Percentiles rank a stretch among this genome's conserved stretches.
phyloP scores from a whole-genome alignment of 2,113 vertebrate species.

The Takifugu bimaculatus region DNA sequence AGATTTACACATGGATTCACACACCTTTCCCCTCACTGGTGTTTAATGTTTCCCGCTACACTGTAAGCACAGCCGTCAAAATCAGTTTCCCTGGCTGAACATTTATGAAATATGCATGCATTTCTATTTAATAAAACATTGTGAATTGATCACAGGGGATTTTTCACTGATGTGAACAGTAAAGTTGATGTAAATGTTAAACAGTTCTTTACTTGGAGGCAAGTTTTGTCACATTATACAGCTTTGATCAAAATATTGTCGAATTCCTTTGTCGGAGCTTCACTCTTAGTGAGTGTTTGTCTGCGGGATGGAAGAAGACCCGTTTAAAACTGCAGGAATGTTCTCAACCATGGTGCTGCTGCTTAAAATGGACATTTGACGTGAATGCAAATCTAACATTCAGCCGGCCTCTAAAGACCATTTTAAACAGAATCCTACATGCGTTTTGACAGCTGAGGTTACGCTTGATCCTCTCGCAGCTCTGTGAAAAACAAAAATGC shows the following conservation, averaged over 20 bases:
- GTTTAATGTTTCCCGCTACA: slow-evolving; percentile 12
- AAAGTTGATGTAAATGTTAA: neutral
- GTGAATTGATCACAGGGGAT: slow-evolving; percentile 1
- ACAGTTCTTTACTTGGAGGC: too few species aligned
- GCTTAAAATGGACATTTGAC: neutral
- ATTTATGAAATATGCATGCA: slow-evolving; percentile 17
- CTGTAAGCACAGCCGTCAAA: slow-evolving; percentile 11
- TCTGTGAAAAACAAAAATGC: slow-evolving; percentile 21
- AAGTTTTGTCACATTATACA: too few species aligned
- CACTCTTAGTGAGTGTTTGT: too few species aligned
- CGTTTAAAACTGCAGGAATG: too few species aligned
- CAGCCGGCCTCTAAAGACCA: neutral
- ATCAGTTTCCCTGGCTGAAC: slow-evolving; percentile 13
- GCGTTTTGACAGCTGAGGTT: slow-evolving; percentile 9
- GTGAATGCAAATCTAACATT: neutral
- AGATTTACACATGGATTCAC: slow-evolving; percentile 23
- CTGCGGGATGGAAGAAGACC: too few species aligned
- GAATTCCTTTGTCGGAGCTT: too few species aligned
- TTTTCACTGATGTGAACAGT: neutral
- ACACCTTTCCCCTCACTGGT: slow-evolving; percentile 2
- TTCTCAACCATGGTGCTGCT: neutral
- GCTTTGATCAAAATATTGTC: too few species aligned
- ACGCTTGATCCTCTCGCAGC: slow-evolving; percentile 2
- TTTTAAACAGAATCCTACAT: slow-evolving; percentile 8
- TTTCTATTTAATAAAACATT: slow-evolving; percentile 25